Evolutionary conservation across 2,113 vertebrate species (phyloP), one percentile per base, ranked within the genome.

Genomic region (Brachyistius frenatus): DNA sequence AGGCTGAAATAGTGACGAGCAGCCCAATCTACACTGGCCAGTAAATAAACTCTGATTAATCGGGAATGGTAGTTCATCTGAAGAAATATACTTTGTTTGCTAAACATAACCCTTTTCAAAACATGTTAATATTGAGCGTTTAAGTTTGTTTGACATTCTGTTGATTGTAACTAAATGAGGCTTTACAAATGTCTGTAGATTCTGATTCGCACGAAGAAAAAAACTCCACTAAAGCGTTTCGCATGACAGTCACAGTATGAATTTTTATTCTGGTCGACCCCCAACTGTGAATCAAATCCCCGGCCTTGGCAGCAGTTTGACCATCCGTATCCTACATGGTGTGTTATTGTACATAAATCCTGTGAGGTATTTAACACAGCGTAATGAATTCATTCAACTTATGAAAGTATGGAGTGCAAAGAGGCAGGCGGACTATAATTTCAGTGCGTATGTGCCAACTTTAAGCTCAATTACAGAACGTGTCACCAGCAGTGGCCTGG

Each of bases 381-480:
- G 9, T 69, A 77, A 67, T 77, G 15, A 64, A 64, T 52, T 63
- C 52, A 72, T 68, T 81, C 35, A 33, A 37, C 50, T 79, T 44
- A 13, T 60, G 39, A 76, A 76, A 65, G 60, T 60, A 31, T 55
- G 13, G 35, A 15, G 33, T 33, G 4, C 7, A 36, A 71, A 77
- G 52, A 46, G 16, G 7, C 47, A 55, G 31, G 54, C 57, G 64
- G 67, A 66, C 54, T 55, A 31, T 57, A 69, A 78, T 67, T 83
- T 80, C 49, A 70, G 53, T 3, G 0, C 46, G 31, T 56, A 41
- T 55, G 36, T 70, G 32, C 10, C 61, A 58, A 33, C 33, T 50
- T 35, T 30, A 72, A 69, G 32, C 63, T 75, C 66, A 65, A 66
- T 85, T 78, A 65, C 67, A 69, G 56, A 0, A 14, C 66, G 72